Conservation (phyloP, 2,888 invertebrate genomes). For the Amphipoea oculea region DNA sequence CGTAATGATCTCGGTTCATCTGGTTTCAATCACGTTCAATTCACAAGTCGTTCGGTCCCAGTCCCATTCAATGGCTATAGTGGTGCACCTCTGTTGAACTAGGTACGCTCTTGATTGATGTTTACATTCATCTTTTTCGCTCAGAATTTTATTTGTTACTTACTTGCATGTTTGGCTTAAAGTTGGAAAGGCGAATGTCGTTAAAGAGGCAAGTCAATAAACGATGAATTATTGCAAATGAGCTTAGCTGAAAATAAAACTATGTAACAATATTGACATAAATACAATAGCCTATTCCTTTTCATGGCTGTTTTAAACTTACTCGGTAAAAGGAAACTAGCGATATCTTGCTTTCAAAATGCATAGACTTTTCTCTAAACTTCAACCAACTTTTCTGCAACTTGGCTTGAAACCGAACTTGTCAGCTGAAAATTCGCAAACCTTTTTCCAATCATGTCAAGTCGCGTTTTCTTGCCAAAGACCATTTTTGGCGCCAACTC, state of each 20-base stretch:
- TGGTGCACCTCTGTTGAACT: constrained; percentile 46
- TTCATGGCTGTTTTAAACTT: constrained; percentile 9
- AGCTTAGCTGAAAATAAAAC: background rate
- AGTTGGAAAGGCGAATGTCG: background rate
- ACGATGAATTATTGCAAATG: constrained; percentile 5
- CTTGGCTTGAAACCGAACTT: constrained; percentile 42
- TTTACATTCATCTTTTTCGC: constrained; percentile 49
- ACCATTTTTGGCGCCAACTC: constrained; percentile 31
- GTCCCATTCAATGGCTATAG: constrained; percentile 57
- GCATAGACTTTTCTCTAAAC: constrained; percentile 15
- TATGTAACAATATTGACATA: background rate
- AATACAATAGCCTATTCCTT: constrained; percentile 20
- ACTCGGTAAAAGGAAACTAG: background rate
- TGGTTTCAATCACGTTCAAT: constrained; percentile 70
- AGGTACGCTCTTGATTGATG: constrained; percentile 54
- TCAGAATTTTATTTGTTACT: constrained; percentile 37
- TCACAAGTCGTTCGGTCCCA: constrained; percentile 63
- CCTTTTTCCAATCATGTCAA: constrained; percentile 41
- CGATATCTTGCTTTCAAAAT: constrained; percentile 22
- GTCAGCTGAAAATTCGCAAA: constrained; percentile 41
- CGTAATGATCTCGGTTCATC: constrained; percentile 69
- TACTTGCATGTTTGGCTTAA: background rate
- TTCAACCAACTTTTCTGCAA: constrained; percentile 19
- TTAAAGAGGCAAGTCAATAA: constrained; percentile 4
- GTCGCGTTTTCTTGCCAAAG: constrained; percentile 51